phyloP scores from a whole-genome alignment of 2,797 vertebrate species.

The Darevskia mixta region DNA sequence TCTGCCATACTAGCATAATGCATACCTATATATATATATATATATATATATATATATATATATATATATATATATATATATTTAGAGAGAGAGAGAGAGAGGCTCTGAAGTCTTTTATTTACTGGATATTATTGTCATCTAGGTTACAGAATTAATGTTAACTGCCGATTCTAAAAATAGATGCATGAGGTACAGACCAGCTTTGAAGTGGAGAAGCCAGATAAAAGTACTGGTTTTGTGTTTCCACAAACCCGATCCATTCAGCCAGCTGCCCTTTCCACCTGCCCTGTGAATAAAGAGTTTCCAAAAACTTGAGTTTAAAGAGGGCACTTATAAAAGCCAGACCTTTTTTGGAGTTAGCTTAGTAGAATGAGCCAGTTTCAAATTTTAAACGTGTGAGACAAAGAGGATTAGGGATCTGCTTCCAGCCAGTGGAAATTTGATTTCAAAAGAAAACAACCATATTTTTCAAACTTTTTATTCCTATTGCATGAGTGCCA shows the following conservation, averaged over 20 bases:
- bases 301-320: constrained; percentile 31
- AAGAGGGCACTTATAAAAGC: constrained; percentile 30
- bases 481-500: constrained; percentile 53
- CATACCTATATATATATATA: too few relatives aligned
- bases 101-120: too few relatives aligned
- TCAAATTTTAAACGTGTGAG: constrained; percentile 30
- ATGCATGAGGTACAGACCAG: constrained; percentile 2
- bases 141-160: constrained; percentile 51
- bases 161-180: constrained; percentile 37
- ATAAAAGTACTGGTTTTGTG: constrained; percentile 62
- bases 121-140: too few relatives aligned
- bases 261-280: constrained; percentile 60
- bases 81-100: too few relatives aligned
- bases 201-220: constrained; percentile 1
- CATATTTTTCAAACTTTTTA: constrained; percentile 56
- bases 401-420: constrained; percentile 41
- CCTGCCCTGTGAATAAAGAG: constrained; percentile 44
- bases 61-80: too few relatives aligned
- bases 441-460: constrained; percentile 58
- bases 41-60: too few relatives aligned
- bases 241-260: constrained; percentile 63
- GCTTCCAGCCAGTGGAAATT: constrained; percentile 53
- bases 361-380: constrained; percentile 55
- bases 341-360: constrained; percentile 36
- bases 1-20: neutral